Percentiles rank a stretch among this genome's conserved stretches.
Conservation (phyloP, 2,113 vertebrate genomes). For the Puntigrus tetrazona region DNA sequence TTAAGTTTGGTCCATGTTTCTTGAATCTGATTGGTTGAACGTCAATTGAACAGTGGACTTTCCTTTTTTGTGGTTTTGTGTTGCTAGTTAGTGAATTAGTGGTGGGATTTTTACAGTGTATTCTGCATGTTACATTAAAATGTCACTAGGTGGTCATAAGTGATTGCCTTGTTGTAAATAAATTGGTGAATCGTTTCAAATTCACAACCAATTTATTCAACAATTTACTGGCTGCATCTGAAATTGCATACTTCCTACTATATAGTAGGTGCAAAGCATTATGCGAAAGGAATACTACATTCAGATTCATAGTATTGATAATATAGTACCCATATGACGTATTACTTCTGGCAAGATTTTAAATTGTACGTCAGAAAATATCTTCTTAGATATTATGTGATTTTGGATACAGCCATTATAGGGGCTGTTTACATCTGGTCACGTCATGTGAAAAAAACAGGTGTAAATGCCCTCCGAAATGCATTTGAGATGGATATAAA, state of each 20-base stretch:
- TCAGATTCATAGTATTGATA: not conserved
- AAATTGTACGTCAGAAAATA: not conserved
- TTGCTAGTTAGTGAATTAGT: no score
- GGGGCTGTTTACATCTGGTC: no score
- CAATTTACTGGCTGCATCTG: not conserved
- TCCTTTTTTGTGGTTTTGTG: not conserved
- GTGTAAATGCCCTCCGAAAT: no score
- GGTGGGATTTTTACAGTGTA: no score
- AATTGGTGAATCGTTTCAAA: no score
- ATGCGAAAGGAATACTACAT: not conserved
- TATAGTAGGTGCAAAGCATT: not conserved
- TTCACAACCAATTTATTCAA: no score
- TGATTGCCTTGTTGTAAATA: not conserved
- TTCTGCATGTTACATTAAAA: not conserved
- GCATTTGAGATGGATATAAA: no score
- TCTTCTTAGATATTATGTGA: not conserved
- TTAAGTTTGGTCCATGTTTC: not conserved
- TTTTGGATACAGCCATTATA: not conserved
- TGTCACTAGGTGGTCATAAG: not conserved
- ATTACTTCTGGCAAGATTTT: not conserved
- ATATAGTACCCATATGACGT: not conserved
- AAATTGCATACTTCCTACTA: not conserved
- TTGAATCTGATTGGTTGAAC: not conserved
- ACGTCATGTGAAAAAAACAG: no score
- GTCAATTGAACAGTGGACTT: not conserved